Evolutionary conservation across 2,113 vertebrate genomes (phyloP).

Genomic region (Muntiacus muntjak): DNA sequence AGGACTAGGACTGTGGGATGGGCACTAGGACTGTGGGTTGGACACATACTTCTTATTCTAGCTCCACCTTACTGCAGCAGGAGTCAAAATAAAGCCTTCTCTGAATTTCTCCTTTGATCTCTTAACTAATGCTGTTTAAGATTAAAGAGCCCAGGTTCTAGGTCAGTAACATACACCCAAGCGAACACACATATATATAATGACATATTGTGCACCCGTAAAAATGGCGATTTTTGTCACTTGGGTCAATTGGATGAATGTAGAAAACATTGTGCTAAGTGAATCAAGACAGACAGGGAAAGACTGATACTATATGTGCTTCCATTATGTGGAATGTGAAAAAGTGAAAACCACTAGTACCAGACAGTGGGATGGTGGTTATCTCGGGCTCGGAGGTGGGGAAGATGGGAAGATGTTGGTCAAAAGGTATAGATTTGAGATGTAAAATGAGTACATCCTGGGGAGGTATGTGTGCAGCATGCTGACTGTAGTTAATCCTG

Average conservation of each 20-base stretch:
- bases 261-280: not conserved
- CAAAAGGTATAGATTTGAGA: not conserved
- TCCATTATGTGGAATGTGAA: not conserved
- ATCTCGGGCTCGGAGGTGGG: not conserved
- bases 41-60: not conserved
- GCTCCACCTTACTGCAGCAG: not conserved
- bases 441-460: not conserved
- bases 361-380: not conserved
- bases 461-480: not conserved
- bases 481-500: not conserved
- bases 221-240: not conserved
- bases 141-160: not conserved
- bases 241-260: not conserved
- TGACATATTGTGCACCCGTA: not conserved
- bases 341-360: not conserved
- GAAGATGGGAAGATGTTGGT: not conserved
- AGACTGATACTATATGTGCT: not conserved
- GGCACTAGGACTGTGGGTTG: not conserved
- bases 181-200: not conserved
- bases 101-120: not conserved
- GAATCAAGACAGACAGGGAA: not conserved
- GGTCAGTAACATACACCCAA: not conserved
- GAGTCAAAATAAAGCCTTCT: not conserved
- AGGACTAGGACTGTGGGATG: not conserved
- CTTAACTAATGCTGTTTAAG: not conserved